phyloP scores from a whole-genome alignment of 1,140 invertebrate genomes.

The Hormaphis cornu region DNA sequence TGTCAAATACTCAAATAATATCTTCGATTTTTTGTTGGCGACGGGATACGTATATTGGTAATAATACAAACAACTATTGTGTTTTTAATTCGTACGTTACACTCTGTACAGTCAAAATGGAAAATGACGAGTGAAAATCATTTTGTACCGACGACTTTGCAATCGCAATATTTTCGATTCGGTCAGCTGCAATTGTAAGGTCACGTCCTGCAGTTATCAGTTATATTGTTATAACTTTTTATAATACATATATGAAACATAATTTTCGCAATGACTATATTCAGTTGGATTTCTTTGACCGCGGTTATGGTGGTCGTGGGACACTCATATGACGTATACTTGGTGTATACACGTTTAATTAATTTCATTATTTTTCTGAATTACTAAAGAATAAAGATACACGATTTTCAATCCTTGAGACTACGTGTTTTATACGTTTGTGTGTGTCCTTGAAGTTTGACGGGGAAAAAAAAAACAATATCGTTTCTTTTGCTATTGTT shows the following conservation, averaged over 20 bases:
- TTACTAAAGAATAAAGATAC: slow-evolving; percentile 4
- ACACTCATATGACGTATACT: neutral
- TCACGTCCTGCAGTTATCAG: too few relatives aligned
- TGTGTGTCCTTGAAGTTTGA: slow-evolving; percentile 5
- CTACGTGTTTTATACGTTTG: too few relatives aligned
- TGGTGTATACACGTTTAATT: neutral
- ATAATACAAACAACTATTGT: too few relatives aligned
- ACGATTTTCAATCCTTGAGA: slow-evolving; percentile 18
- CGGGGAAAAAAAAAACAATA: slow-evolving; percentile 23
- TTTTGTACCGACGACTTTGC: neutral
- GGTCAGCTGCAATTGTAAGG: slow-evolving; percentile 4
- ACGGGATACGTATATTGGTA: too few relatives aligned
- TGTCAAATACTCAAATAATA: too few relatives aligned
- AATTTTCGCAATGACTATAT: slow-evolving; percentile 19
- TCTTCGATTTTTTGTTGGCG: too few relatives aligned
- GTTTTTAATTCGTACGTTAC: too few relatives aligned
- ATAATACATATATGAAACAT: neutral
- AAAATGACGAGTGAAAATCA: neutral
- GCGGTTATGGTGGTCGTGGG: too few relatives aligned
- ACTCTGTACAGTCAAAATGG: too few relatives aligned
- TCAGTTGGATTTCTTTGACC: neutral
- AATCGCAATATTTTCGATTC: neutral
- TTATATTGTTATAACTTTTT: too few relatives aligned
- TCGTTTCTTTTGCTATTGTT: slow-evolving; percentile 12
- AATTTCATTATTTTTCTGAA: slow-evolving; percentile 25